Conservation (phyloP, 2,797 vertebrate species). For the Thunnus albacares region DNA sequence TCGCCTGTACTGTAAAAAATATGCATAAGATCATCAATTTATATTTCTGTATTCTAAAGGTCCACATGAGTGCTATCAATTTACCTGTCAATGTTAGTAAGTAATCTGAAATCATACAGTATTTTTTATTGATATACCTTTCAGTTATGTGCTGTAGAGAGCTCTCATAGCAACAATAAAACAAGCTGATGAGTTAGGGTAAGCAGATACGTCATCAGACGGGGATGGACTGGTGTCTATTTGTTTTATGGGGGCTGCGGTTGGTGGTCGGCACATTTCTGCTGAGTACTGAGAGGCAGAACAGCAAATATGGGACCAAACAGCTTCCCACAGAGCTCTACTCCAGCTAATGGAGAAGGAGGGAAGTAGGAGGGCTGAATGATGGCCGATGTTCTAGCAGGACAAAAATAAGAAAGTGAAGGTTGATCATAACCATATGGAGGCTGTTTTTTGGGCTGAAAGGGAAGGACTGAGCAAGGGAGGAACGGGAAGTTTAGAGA, state of each 20-base stretch:
- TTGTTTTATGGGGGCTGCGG: slow-evolving; percentile 75
- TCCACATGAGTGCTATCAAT: too few relatives aligned
- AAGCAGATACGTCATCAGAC: slow-evolving; percentile 60
- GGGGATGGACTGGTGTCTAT: slow-evolving; percentile 65
- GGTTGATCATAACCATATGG: slow-evolving; percentile 89
- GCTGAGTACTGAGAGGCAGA: slow-evolving; percentile 77
- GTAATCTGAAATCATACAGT: too few relatives aligned
- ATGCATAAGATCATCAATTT: not conserved
- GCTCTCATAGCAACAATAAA: slow-evolving; percentile 15
- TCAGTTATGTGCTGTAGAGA: slow-evolving; percentile 4
- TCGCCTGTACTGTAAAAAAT: not conserved
- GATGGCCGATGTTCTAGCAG: slow-evolving; percentile 66
- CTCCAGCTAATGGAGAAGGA: slow-evolving; percentile 70
- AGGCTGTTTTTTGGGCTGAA: slow-evolving; percentile 66
- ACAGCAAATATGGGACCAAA: slow-evolving; percentile 76
- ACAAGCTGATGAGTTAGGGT: slow-evolving; percentile 41
- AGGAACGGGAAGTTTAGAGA: slow-evolving; percentile 39
- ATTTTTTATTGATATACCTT: not conserved
- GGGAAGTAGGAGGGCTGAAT: slow-evolving; percentile 68
- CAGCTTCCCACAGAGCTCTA: slow-evolving; percentile 73
- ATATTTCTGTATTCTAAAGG: not conserved
- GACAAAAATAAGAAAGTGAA: slow-evolving; percentile 81
- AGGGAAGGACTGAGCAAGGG: slow-evolving; percentile 59
- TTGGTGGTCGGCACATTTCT: slow-evolving; percentile 77
- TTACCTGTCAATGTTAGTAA: too few relatives aligned